A percentile compares a stretch with the other conserved stretches of the same genome.
These are phyloP conservation scores for Aphrocallistes beatrix DNA, from an alignment of 37 sponge, comb jelly and placozoan genomes.

Conservation along the genomic window DNA sequence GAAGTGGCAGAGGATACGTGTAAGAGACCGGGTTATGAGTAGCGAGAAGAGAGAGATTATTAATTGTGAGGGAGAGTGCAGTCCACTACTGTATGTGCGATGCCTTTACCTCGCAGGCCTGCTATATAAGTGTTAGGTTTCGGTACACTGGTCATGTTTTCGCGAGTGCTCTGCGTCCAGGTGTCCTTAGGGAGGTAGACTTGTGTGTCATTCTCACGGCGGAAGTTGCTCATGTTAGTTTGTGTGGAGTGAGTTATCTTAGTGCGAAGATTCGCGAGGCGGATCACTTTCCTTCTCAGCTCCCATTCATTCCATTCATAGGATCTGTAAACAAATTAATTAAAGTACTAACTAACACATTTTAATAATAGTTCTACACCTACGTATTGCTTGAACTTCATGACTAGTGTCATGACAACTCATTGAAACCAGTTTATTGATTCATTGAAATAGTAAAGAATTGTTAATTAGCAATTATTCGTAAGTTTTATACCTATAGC, in stretches of 20 bases:
- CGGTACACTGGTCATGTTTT: conserved; percentile 64
- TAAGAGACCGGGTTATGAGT: background rate
- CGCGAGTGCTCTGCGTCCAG: conserved; percentile 66
- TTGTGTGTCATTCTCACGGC: conserved; percentile 77
- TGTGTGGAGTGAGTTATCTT: conserved; percentile 90
- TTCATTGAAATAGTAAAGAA: too few species aligned
- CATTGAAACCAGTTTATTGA: too few species aligned
- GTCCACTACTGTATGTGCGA: background rate
- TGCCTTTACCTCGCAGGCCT: conserved; percentile 62
- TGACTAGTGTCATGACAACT: too few species aligned
- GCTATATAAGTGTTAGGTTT: conserved; percentile 74
- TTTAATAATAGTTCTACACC: too few species aligned
- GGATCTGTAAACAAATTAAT: conserved; percentile 18
- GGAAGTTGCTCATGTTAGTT: conserved; percentile 78
- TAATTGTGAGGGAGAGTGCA: background rate
- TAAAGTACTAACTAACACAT: background rate
- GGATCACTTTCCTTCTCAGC: conserved; percentile 77
- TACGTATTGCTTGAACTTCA: too few species aligned
- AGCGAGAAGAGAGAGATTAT: too few species aligned
- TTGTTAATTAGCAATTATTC: too few species aligned
- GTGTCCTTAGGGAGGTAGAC: conserved; percentile 71
- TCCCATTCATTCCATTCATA: conserved; percentile 99
- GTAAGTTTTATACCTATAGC: too few species aligned
- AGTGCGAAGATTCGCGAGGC: conserved; percentile 71
- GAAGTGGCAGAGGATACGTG: background rate